These are phyloP conservation scores for Altica lythri DNA, from an alignment of 2,888 invertebrate genomes.

Conservation along the genomic window DNA sequence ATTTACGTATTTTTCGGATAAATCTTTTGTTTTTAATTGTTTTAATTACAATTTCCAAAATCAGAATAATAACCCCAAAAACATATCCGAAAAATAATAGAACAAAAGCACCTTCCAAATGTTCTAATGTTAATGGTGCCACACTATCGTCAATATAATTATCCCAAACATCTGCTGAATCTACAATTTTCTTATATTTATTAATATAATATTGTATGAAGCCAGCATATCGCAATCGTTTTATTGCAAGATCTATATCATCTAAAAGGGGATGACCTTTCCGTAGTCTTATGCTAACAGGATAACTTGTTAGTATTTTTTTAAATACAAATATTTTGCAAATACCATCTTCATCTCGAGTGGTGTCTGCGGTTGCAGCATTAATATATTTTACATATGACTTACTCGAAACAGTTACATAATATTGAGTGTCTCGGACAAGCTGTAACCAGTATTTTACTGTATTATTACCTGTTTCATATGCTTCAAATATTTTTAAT, in stretches of 20 bases:
- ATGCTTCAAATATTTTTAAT: conserved; percentile 31
- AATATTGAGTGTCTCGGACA: conserved; percentile 38
- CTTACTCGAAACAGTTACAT: conserved; percentile 39
- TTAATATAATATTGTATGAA: conserved; percentile 51
- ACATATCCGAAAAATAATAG: conserved; percentile 39
- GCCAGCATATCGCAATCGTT: conserved; percentile 60
- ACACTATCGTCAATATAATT: conserved; percentile 14
- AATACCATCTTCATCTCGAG: conserved; percentile 29
- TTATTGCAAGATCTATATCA: conserved; percentile 59
- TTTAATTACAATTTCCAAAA: conserved; percentile 28
- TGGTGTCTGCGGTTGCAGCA: conserved; percentile 25
- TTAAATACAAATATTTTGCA: conserved; percentile 40
- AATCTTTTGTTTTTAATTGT: too few relatives aligned
- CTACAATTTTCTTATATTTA: conserved; percentile 52
- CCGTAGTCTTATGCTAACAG: conserved; percentile 61
- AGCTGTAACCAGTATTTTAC: conserved; percentile 41
- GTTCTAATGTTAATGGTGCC: conserved; percentile 33
- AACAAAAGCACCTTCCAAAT: conserved; percentile 46
- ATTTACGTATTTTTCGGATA: too few relatives aligned
- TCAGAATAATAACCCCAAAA: conserved; percentile 26
- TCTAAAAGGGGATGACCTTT: conserved; percentile 62
- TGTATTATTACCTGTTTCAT: conserved; percentile 38
- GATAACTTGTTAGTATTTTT: conserved; percentile 59
- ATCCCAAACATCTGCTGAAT: conserved; percentile 18
- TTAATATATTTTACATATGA: conserved; percentile 40